phyloP scores from a whole-genome alignment of 2,113 vertebrate species.

The Ceyx margarethae region DNA sequence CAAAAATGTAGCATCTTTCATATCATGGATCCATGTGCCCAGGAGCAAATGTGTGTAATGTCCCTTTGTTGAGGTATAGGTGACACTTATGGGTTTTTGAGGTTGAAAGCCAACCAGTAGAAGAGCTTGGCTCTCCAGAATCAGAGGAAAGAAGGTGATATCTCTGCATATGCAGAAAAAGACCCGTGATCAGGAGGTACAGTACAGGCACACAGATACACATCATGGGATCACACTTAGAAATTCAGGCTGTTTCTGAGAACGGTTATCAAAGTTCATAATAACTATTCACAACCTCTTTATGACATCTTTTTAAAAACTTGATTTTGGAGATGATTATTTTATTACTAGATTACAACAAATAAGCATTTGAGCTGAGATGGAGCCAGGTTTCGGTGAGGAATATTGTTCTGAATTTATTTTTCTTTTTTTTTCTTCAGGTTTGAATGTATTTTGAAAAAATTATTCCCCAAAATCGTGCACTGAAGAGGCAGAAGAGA shows the following conservation, averaged over 20 bases:
- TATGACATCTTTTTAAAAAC: neutral
- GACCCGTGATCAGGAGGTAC: neutral
- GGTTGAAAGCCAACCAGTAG: neutral
- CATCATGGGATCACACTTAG: neutral
- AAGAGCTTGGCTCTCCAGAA: neutral
- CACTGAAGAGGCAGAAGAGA: neutral
- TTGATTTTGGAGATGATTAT: neutral
- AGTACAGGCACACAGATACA: neutral
- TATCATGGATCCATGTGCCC: accelerated
- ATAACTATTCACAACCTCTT: neutral
- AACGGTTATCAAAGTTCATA: neutral
- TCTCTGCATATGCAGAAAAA: neutral
- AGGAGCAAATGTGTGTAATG: accelerated
- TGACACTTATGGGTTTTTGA: neutral
- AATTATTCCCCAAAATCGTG: neutral
- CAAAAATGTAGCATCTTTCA: neutral
- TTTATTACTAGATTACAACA: neutral
- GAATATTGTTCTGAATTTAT: neutral
- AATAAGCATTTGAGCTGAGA: neutral
- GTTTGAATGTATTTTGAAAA: neutral
- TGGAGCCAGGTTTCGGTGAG: neutral
- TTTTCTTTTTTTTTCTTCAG: neutral
- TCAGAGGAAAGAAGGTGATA: neutral
- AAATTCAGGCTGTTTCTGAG: neutral
- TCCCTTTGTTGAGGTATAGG: neutral